A percentile compares a stretch with the other conserved stretches of the same genome.
phyloP scores from a whole-genome alignment of 53 echinoderm and acorn worm species.

The Crossaster papposus region DNA sequence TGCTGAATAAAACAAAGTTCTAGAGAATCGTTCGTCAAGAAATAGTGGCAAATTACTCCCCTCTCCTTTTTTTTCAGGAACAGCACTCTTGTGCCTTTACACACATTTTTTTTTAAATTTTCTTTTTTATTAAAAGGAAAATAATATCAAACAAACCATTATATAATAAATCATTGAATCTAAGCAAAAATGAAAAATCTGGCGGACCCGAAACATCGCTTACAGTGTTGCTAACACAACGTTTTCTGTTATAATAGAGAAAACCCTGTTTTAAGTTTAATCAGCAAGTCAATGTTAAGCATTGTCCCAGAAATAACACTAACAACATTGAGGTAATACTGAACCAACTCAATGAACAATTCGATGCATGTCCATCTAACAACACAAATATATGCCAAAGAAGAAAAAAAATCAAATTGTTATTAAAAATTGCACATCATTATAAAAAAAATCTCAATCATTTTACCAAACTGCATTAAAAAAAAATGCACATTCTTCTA shows the following conservation, averaged over 20 bases:
- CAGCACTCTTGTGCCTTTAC: neutral
- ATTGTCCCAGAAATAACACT: neutral
- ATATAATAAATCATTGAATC: neutral
- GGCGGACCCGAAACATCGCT: neutral
- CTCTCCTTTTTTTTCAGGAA: too few relatives aligned
- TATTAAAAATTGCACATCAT: constrained; percentile 15
- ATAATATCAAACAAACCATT: neutral
- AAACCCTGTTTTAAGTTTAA: neutral
- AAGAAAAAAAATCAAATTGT: neutral
- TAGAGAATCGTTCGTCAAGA: neutral
- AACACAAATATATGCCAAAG: neutral
- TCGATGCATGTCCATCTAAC: neutral
- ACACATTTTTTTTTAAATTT: neutral
- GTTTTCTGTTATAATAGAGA: neutral
- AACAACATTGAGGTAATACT: neutral
- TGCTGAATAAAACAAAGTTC: neutral
- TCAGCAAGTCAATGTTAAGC: neutral
- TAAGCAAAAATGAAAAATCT: neutral
- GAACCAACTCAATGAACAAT: neutral
- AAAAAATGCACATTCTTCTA: neutral
- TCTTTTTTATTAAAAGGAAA: neutral
- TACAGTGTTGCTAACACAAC: neutral
- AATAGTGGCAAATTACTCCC: neutral
- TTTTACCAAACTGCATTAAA: neutral
- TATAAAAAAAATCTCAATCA: neutral